Percentiles rank a stretch among this genome's conserved stretches.
Conservation (phyloP, 2,888 invertebrate species). For the Limnephilus lunatus region DNA sequence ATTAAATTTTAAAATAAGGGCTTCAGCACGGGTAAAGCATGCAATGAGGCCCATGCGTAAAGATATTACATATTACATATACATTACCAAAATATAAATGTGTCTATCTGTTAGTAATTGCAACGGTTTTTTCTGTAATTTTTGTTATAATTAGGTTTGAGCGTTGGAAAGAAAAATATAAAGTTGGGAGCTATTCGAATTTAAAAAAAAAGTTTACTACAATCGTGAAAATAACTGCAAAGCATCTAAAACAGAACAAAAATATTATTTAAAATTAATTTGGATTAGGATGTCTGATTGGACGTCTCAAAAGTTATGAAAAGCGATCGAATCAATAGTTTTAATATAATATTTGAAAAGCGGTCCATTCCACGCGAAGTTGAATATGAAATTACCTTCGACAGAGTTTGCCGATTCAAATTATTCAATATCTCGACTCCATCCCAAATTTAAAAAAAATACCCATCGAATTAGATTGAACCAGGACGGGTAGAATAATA, state of each 20-base stretch:
- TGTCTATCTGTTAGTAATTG: too few species aligned
- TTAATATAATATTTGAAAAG: not conserved
- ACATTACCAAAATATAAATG: too few species aligned
- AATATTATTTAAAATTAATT: not conserved
- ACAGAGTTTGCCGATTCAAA: not conserved
- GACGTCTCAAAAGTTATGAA: not conserved
- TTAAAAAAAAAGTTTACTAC: too few species aligned
- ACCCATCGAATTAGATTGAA: not conserved
- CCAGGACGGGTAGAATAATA: not conserved
- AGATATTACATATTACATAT: too few species aligned
- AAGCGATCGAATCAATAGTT: not conserved
- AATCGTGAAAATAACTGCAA: not conserved
- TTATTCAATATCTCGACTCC: not conserved
- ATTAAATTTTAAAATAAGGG: too few species aligned
- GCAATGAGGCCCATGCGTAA: too few species aligned
- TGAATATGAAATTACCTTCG: not conserved
- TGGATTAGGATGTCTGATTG: not conserved
- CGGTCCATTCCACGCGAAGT: not conserved
- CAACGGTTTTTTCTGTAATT: too few species aligned
- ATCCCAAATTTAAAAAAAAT: not conserved
- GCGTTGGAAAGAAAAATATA: too few species aligned
- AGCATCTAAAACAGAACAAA: not conserved
- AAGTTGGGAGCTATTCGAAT: too few species aligned
- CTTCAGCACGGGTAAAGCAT: too few species aligned
- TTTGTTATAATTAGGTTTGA: too few species aligned